Evolutionary conservation across 92 coral and sea anemone species (phyloP).

Genomic region (Parazoanthus darwini): DNA sequence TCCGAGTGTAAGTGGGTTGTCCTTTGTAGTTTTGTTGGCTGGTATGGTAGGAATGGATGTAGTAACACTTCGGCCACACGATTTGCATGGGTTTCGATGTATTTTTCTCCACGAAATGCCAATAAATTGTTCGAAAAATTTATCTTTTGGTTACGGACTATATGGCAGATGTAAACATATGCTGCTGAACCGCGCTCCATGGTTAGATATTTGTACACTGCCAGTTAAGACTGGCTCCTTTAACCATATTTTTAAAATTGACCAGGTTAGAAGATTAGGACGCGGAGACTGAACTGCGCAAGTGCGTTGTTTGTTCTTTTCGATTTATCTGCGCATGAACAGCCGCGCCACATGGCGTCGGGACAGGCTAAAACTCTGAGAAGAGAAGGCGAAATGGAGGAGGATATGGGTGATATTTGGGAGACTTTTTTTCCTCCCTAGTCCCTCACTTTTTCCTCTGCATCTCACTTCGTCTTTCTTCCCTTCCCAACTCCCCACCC

Average conservation of each 20-base stretch:
- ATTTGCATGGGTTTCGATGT: not conserved
- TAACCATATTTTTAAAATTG: not conserved
- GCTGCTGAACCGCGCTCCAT: not conserved
- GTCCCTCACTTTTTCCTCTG: too few relatives aligned
- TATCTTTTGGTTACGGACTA: not conserved
- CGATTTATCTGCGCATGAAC: too few relatives aligned
- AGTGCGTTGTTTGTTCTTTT: not conserved
- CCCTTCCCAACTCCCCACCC: too few relatives aligned
- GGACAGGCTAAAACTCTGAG: too few relatives aligned
- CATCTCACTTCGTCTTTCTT: too few relatives aligned
- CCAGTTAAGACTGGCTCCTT: not conserved
- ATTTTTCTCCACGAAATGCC: not conserved
- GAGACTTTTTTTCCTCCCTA: too few relatives aligned
- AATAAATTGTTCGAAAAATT: slow-evolving; percentile 1
- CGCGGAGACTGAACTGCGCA: too few relatives aligned
- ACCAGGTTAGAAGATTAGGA: too few relatives aligned
- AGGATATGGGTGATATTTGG: too few relatives aligned
- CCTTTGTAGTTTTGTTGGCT: not conserved
- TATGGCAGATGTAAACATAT: not conserved
- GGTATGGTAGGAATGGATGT: not conserved
- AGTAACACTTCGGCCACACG: too few relatives aligned
- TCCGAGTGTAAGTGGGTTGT: not conserved
- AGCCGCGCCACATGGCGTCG: too few relatives aligned
- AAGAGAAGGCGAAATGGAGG: too few relatives aligned
- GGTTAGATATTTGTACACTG: not conserved